Base-by-base conservation (phyloP, 2,113 vertebrate genomes). In the Otis tarda region DNA sequence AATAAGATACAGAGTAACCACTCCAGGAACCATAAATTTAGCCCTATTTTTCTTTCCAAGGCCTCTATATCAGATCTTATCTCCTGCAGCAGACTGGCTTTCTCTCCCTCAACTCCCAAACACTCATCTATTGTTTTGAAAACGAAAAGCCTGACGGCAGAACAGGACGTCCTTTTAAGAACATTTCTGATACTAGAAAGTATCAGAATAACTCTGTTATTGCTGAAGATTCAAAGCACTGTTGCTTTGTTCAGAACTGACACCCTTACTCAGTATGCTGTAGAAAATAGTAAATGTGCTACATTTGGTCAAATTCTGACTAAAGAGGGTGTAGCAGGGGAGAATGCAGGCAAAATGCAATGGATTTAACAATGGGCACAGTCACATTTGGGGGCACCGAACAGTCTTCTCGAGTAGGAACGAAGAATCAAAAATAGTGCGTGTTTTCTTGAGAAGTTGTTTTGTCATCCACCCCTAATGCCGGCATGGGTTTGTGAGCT, bases 31-130 rank as follows among this genome's bases (percentile, higher is more conserved):
- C 25, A 89, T 97, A 98, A 97, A 97, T 98, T 92, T 27, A 84
- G 56, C 77, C 4, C 5, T 73, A 24, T 91, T 97, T 95, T 96
- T 91, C 90, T 90, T 95, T 89, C 94, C 1, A 30, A 95, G 63
- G 94, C 84, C 91, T 87, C n/a, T 97, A 28, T 95, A 97, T 97
- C 97, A 96, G 95, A 95, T 95, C 57, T 91, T 81, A 89, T 97
- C 97, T 96, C 90, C 23, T 80, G 30, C 5, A 90, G 82, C 43
- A 91, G 69, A 80, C 89, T 67, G 47, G 45, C 89, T 95, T 93
- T 60, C 83, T 84, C 41, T 64, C 82, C 73, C 75, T 82, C 95
- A 43, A 57, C 67, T 95, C 73, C 93, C 73, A 83, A 71, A 95
- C 76, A 85, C 91, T 73, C 89, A 90, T 94, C 89, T 65, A 28